Base-by-base conservation (phyloP, 2,888 invertebrate species). In the Drosophila neutralis region DNA sequence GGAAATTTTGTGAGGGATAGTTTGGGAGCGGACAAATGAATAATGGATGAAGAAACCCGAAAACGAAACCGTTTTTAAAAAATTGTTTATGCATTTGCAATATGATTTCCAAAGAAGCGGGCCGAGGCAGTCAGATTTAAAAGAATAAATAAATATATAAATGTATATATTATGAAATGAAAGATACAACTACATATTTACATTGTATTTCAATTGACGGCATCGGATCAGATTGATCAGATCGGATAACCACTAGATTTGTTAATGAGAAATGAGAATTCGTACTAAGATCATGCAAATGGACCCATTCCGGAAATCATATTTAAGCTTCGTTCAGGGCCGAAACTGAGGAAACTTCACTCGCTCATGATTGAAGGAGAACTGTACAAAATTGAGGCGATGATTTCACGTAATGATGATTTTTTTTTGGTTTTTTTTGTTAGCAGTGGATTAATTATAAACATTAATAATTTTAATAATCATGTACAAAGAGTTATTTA, bases 381-480 rank as follows among this genome's bases (percentile, higher is more conserved):
- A 81, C 87, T 84, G 87, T 84, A 87, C 87, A 87, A 85, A 79
- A 76, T 79, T 61, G 64, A 69, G 70, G 62, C 76, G 72, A 76
- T 76, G 66, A 71, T 66, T 70, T 70, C 58, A 64, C 79, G 77
- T 57, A 48, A 77, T 81, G 76, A 83, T 86, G 83, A 81, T 38
- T 38, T 48, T 24, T 45, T 61, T 45, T 61, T 56, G 35, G 68
- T 62, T 31, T 65, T 42, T 67, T 72, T 69, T 82, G 83, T 87
- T 81, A 83, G 84, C 78, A 89, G 80, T 89, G 73, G 79, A 80
- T 85, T 82, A 81, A 78, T 87, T 87, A 85, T 89, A 87, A 90
- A 89, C 83, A 83, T 88, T 85, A 86, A 88, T 83, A 88, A 88
- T 86, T 71, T 79, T 85, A 85, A 85, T 85, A 81, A 85, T 84